Evolutionary conservation across 2,113 vertebrate species (phyloP).

Genomic region (Dermatemys mawii): DNA sequence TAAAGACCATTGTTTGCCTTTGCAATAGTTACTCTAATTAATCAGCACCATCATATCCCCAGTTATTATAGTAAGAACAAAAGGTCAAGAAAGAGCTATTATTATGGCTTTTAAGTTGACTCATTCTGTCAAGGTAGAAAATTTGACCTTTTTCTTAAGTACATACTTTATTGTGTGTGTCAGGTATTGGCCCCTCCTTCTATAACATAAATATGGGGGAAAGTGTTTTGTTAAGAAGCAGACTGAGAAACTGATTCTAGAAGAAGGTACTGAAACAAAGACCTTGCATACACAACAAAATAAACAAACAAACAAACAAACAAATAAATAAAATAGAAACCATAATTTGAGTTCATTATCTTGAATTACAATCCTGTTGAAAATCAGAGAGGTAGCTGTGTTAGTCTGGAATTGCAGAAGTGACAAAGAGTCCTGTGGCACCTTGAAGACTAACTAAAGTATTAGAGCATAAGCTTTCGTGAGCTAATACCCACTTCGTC

Average conservation of each 20-base stretch:
- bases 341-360: background rate
- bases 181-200: background rate
- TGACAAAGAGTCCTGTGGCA: too few species aligned
- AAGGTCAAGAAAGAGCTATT: background rate
- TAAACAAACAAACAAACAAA: too few species aligned
- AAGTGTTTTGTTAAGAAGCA: background rate
- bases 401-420: too few species aligned
- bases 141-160: background rate
- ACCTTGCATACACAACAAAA: background rate
- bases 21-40: background rate
- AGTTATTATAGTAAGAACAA: background rate
- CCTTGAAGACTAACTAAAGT: too few species aligned
- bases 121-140: background rate
- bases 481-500: too few species aligned
- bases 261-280: background rate
- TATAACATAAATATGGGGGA: background rate
- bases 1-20: accelerated
- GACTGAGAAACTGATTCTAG: background rate
- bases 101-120: background rate
- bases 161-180: background rate
- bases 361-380: background rate
- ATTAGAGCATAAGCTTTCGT: too few species aligned
- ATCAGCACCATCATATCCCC: background rate
- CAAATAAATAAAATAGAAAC: too few species aligned
- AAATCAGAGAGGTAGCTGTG: too few species aligned